Base-by-base conservation (phyloP, 2,113 vertebrate species). In the Paraplagusia blochii region DNA sequence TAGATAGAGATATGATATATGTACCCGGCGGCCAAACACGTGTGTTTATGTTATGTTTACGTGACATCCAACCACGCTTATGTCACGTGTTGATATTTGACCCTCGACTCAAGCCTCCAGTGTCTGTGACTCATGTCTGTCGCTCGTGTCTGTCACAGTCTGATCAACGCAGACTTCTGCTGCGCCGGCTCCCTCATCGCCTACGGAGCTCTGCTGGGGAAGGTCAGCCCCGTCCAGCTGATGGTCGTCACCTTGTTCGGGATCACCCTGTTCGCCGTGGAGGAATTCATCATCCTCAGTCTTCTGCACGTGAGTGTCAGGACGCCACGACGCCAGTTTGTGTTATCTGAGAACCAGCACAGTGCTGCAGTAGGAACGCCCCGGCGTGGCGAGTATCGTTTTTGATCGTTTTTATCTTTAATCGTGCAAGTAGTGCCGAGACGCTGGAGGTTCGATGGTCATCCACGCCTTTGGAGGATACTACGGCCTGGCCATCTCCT, bases 81-180 rank as follows among this genome's bases (percentile, higher is more conserved):
- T 29, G 22, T 29, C 6, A 4, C 3, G 2, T 29, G 22, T 29
- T 29, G 6, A 29, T 29, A 29, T 6, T 29, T 4, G 3, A 29
- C 22, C 2, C 22, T 6, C 22, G 22, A 29, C 22, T 29, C 6
- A 29, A 29, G n/a, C n/a, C n/a, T 29, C 8, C 5, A 12, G 8
- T 18, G 44, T 17, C 15, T 3, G 1, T 47, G 8, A 42, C 33
- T 9, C 12, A 48, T 63, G 7, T 15, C 2, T 17, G 12, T 33
- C 7, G 11, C 19, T 34, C 3, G 50, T 15, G 2, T 47, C 49
- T 36, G 13, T 12, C 7, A 9, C 78, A 99, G 97, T 83, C 67
- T 99, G 79, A 98, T 99, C 80, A 95, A 96, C 0, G 97, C 97
- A 0, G 96, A 99, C 80, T 99, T 98, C 91, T 97, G 95, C 1